These are phyloP conservation scores for Mobula hypostoma DNA, from an alignment of 2,113 vertebrate genomes.

Conservation along the genomic window DNA sequence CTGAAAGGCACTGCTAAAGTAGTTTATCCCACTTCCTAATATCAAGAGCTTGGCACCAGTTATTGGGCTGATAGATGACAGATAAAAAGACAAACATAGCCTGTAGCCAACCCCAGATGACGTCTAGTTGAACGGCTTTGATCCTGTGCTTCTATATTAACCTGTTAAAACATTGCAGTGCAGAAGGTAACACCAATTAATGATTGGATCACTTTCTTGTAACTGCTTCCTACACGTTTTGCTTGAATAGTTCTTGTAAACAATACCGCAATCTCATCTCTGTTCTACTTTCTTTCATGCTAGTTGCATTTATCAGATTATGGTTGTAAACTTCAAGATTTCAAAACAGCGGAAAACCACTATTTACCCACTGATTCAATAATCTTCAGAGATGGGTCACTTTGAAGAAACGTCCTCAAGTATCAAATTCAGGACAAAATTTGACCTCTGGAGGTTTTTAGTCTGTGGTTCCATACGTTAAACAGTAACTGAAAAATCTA, in stretches of 20 bases:
- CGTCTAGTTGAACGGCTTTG: background rate
- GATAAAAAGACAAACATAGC: too few relatives aligned
- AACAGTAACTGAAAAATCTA: background rate
- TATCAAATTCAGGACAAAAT: background rate
- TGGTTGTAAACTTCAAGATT: background rate
- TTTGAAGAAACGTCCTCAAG: background rate
- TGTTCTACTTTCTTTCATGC: conserved; percentile 18
- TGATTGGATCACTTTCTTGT: conserved; percentile 25
- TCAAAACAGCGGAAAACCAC: background rate
- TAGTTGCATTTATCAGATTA: background rate
- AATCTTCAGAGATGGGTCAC: background rate
- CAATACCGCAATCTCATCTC: conserved; percentile 2
- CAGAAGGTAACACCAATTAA: too few relatives aligned
- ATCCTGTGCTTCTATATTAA: background rate
- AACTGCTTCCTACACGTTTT: background rate
- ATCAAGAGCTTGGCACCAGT: background rate
- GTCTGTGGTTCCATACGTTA: background rate
- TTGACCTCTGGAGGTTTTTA: background rate
- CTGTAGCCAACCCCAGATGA: background rate
- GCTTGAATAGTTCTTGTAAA: conserved; percentile 12
- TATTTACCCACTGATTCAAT: background rate
- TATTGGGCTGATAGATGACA: background rate
- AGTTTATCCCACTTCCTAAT: conserved; percentile 12
- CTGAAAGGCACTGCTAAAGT: background rate
- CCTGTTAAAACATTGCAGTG: background rate